phyloP scores from a whole-genome alignment of 2,113 vertebrate species.

The Calypte anna region DNA sequence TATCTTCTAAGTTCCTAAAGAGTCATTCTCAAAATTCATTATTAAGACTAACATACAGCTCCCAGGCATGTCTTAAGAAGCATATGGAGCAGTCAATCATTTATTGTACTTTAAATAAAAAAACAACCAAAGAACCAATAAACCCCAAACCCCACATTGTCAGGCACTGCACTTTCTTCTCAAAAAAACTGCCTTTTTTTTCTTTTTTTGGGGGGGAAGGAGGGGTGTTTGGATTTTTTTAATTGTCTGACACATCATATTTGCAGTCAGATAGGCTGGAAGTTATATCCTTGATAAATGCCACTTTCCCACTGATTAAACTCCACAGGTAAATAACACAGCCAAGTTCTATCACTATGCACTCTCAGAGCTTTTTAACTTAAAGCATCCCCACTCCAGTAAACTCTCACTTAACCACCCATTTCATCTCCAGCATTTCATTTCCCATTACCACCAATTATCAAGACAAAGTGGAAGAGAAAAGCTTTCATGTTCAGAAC shows the following conservation, averaged over 20 bases:
- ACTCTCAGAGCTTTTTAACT: not conserved
- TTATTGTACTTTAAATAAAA: not conserved
- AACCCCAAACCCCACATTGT: rapidly evolving
- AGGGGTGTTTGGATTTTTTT: not conserved
- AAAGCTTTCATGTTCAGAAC: not conserved
- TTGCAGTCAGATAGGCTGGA: not conserved
- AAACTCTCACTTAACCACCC: not conserved
- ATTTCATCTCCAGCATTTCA: not conserved
- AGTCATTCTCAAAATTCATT: not conserved
- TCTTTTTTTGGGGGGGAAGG: no score
- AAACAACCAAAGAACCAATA: not conserved
- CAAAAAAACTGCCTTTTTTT: not conserved
- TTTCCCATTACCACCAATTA: not conserved
- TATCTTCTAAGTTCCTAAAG: not conserved
- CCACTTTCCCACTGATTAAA: not conserved
- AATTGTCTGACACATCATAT: not conserved
- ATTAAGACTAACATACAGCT: not conserved
- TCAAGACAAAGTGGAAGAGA: not conserved
- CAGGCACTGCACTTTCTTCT: not conserved
- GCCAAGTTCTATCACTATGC: not conserved
- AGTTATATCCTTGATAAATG: not conserved
- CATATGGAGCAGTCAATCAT: not conserved
- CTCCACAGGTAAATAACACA: not conserved
- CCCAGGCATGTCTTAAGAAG: not conserved
- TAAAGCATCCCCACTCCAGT: not conserved